Percentiles rank a stretch among this genome's conserved stretches.
phyloP scores from a whole-genome alignment of 1,140 invertebrate species.

The Centruroides sculpturatus region DNA sequence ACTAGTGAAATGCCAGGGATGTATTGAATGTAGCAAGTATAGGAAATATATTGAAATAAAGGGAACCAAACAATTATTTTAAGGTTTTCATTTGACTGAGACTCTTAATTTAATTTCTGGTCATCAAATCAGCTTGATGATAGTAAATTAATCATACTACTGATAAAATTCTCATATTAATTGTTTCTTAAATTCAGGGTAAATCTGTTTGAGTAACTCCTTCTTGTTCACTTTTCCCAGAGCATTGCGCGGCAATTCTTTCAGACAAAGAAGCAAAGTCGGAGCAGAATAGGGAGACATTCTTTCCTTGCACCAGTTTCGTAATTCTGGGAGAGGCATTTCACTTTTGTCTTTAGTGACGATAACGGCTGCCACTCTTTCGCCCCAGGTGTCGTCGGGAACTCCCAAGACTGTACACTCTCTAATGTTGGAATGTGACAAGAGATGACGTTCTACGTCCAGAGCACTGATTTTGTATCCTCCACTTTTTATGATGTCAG shows the following conservation, averaged over 20 bases:
- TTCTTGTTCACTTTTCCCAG: slow-evolving; percentile 70
- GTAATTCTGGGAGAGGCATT: slow-evolving; percentile 41
- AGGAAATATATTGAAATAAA: no score
- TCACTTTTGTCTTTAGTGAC: slow-evolving; percentile 37
- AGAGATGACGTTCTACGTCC: slow-evolving; percentile 65
- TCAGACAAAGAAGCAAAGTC: slow-evolving; percentile 40
- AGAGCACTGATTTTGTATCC: slow-evolving; percentile 75
- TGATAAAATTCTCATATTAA: no score
- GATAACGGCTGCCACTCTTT: slow-evolving; percentile 58
- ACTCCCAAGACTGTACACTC: slow-evolving; percentile 66
- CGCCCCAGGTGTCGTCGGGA: slow-evolving; percentile 59
- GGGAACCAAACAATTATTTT: no score
- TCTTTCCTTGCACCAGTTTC: slow-evolving; percentile 38
- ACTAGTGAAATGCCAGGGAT: no score
- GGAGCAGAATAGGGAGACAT: slow-evolving; percentile 48
- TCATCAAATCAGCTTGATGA: no score
- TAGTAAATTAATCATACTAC: no score
- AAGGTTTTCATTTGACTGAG: no score
- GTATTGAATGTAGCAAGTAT: no score
- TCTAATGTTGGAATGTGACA: slow-evolving; percentile 54
- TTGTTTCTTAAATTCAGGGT: not conserved
- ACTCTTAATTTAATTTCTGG: no score
- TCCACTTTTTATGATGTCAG: slow-evolving; percentile 80
- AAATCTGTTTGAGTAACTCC: slow-evolving; percentile 34
- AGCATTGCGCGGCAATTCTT: slow-evolving; percentile 47